Base-by-base conservation (phyloP, 2,888 invertebrate species). In the Drosophila setosimentum region DNA sequence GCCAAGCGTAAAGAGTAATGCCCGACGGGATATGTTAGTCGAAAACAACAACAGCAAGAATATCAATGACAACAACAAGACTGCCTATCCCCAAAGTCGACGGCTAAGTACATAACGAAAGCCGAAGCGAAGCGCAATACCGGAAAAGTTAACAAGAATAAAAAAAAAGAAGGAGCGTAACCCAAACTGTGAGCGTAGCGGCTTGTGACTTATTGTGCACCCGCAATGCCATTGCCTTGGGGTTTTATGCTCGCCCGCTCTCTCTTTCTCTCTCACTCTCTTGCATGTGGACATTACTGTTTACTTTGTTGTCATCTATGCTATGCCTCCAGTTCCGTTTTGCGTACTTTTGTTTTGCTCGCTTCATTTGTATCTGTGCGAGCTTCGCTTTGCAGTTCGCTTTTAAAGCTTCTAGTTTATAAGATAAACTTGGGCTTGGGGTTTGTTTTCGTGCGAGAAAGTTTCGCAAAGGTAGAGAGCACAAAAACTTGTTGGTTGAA, bases 271-370 rank as follows among this genome's bases (percentile, higher is more conserved):
- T 54, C 55, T 71, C 40, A 40, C 45, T 48, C 50, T 53, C 2
- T 60, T 51, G 30, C 53, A 53, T 69, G 42, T 65, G 32, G 35
- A 24, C 58, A 68, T 61, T 73, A 33, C 63, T 76, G 75, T 80
- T 86, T 78, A 78, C 81, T 65, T 73, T 83, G 57, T 78, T 75
- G 60, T 71, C 58, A 45, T 69, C 42, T 77, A 60, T 45, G 60
- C 60, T 70, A 62, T 63, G 49, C 62, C 33, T 67, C 35, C 48
- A 32, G 51, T 78, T 66, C 72, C 51, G 50, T 53, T 45, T 80
- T 89, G 61, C 30, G 50, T 30, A 33, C 64, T 74, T 89, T 87
- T 87, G 89, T 89, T 90, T 89, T 90, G 90, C 87, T 89, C 87
- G 69, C 60, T 61, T 75, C 68, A 76, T 87, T 82, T 82, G 68